phyloP scores from a whole-genome alignment of 1,140 invertebrate species.

The Bactericera cockerelli region DNA sequence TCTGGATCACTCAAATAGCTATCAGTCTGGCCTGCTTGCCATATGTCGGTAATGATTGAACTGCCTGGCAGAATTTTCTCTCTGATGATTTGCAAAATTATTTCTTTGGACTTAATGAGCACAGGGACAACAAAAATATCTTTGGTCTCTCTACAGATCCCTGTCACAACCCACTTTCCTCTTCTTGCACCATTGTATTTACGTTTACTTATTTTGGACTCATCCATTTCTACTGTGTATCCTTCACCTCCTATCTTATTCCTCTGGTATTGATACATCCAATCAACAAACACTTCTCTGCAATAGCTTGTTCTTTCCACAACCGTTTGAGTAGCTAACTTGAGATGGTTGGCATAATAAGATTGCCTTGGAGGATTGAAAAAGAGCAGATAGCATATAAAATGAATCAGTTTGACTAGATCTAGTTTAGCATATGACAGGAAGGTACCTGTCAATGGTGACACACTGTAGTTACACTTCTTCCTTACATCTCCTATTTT shows the following conservation, averaged over 20 bases:
- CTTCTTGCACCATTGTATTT: conserved; percentile 25
- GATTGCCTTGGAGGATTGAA: background rate
- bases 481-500: background rate
- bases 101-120: background rate
- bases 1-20: background rate
- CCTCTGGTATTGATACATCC: background rate
- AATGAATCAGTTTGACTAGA: conserved; percentile 1
- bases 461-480: conserved; percentile 5
- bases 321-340: conserved; percentile 5
- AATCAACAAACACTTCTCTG: conserved; percentile 8
- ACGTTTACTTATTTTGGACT: conserved; percentile 23
- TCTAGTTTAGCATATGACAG: background rate
- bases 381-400: background rate
- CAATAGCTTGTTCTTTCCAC: conserved; percentile 7
- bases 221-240: conserved; percentile 23
- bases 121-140: conserved; percentile 3
- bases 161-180: conserved; percentile 31
- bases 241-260: conserved; percentile 14
- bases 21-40: background rate
- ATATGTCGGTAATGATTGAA: background rate
- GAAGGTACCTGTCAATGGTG: background rate
- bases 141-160: conserved; percentile 18
- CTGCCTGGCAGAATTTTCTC: background rate
- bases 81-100: background rate
- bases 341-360: conserved; percentile 5